Base-by-base conservation (phyloP, 2,113 vertebrate genomes). In the Prochilodus magdalenae region DNA sequence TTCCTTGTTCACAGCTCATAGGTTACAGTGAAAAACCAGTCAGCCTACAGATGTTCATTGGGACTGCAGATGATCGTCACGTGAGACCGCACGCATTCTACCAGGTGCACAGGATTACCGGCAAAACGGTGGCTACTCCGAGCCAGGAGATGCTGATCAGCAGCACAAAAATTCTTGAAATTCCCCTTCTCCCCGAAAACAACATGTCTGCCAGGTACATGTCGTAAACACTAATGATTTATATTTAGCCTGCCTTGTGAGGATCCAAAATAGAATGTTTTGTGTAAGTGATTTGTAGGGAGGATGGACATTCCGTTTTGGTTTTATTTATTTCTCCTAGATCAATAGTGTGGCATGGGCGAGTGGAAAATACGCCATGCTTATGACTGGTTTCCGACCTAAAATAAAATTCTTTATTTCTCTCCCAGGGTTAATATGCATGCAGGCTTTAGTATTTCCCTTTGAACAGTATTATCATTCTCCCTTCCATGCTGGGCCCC, bases 41-140 rank as follows among this genome's bases (percentile, higher is more conserved):
- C 88, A 95, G 91, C 89, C 90, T 99, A 30, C 94, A 97, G 80
- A 91, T 99, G 92, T 99, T 98, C 92, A 98, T 99, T 0, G 97
- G 97, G n/a, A 99, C 97, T 0, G 95, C 97, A 0, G 98, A 99
- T 57, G 97, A 99, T 75, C 94, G 96, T 40, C 95, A 92, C 88
- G 88, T 97, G 36, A 92, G 96, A 36, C 98, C 98, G 60, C 98
- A 99, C 24, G 93, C 96, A 0, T 99, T 99, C 93, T 99, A 99
- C 91, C 98, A 98, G 86, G 96, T 97, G 80, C 98, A 99, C 91
- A 92, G 96, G 27, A 98, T 99, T 86, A 99, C 98, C 0, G 97
- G 98, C 47, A 99, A 99, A 87, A 98, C 96, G 0, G 98, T 98
- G 15, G 94, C 96, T 79, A 99, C 97, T 33, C 92, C 92, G 47